phyloP scores from a whole-genome alignment of 1,140 invertebrate species.

The Drosophila auraria region DNA sequence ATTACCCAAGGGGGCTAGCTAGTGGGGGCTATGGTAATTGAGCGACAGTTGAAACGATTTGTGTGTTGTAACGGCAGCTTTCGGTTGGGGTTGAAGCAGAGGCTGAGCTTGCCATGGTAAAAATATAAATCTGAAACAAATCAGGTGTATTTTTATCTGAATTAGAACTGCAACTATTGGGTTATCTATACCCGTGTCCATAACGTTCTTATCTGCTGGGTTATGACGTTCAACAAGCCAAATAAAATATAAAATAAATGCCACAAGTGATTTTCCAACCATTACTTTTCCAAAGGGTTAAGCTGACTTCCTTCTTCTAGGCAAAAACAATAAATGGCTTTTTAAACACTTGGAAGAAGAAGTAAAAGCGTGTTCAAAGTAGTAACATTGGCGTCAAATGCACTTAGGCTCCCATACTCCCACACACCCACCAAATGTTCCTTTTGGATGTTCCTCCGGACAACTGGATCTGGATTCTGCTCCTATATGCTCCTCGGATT shows the following conservation, averaged over 20 bases:
- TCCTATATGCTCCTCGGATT: constrained; percentile 41
- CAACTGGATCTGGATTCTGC: constrained; percentile 13
- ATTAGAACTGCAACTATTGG: no score
- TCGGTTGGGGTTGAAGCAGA: background rate
- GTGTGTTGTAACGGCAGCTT: background rate
- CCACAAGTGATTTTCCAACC: background rate
- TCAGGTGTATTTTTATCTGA: no score
- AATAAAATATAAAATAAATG: constrained; percentile 1
- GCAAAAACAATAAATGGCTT: constrained; percentile 79
- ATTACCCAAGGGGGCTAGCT: constrained; percentile 47
- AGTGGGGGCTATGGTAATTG: constrained; percentile 26
- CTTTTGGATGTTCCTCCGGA: constrained; percentile 20
- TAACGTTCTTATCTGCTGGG: background rate
- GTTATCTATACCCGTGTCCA: background rate
- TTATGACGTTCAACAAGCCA: background rate
- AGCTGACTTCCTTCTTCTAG: constrained; percentile 19
- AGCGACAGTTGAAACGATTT: constrained; percentile 40
- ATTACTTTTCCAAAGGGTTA: background rate
- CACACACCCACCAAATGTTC: constrained; percentile 20
- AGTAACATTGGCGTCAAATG: constrained; percentile 45
- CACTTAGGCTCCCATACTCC: constrained; percentile 37
- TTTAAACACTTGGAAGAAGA: constrained; percentile 72
- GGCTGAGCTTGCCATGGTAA: no score
- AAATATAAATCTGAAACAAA: no score
- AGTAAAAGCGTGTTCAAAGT: constrained; percentile 48